Evolutionary conservation across 1,140 invertebrate genomes (phyloP), one percentile per base, ranked within the genome.

Genomic region (Leptopilina clavipes): DNA sequence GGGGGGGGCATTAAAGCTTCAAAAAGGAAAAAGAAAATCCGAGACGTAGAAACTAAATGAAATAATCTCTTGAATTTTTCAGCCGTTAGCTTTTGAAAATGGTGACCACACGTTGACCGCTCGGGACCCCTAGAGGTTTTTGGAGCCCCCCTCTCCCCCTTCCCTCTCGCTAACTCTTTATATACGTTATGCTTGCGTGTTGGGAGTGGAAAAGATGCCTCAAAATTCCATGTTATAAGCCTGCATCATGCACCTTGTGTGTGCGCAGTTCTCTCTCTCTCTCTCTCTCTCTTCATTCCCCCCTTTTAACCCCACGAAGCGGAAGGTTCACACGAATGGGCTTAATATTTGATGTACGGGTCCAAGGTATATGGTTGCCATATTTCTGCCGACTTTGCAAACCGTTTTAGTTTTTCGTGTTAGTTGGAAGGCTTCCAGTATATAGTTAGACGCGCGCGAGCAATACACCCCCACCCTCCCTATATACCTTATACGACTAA

Each of bases 341-440:
- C 71, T 71, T 65, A 86, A 86, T 87, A 86, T 87, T 86, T 86
- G 84, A 87, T 87, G 83, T 87, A 86, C 77, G 85, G 73, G 79
- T 81, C 74, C 80, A 74, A 75, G 70, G 72, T 84, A 80, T 82
- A 85, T 80, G 81, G 80, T 84, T 81, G 81, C 86, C 85, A 87
- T 87, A 87, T 86, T 87, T 87, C 85, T 87, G 85, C 83, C 85
- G 83, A 87, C 84, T 87, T 86, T 86, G 82, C 83, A 80, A 84
- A 85, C 78, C 85, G 80, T 86, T 85, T 85, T 84, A 84, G 83
- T 86, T 87, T 86, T 87, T 87, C 84, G 81, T 86, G 79, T 78
- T 80, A 81, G 83, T 87, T 87, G 85, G 86, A 87, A 85, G 79
- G 78, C 77, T 87, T 87, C 86, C 86, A 87, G 81, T 84, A 9